Evolutionary conservation across 2,888 invertebrate species (phyloP).

Genomic region (Dorcus parallelipipedus): DNA sequence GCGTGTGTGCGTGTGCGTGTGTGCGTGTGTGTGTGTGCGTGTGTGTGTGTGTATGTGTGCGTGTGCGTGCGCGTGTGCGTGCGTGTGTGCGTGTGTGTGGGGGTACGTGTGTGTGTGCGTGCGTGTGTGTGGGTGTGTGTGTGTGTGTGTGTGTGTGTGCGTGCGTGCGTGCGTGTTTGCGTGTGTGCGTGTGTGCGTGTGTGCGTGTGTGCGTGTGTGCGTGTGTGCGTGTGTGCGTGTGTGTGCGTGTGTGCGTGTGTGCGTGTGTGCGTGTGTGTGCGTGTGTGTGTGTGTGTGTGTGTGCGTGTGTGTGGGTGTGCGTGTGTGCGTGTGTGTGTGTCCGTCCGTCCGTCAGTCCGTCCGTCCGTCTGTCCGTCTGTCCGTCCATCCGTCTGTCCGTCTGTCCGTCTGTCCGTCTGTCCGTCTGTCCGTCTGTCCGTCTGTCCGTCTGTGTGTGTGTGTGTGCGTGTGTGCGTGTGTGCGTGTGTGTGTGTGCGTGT

Average conservation of each 20-base stretch:
- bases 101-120: not conserved
- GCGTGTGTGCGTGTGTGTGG: not conserved
- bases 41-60: not conserved
- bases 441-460: no score
- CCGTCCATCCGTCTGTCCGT: no score
- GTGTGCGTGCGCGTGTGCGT: constrained; percentile 1
- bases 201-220: not conserved
- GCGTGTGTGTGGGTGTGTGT: constrained; percentile 1
- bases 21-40: constrained; percentile 4
- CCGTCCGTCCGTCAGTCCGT: not conserved
- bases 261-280: constrained; percentile 3
- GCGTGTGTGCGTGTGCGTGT: constrained; percentile 2
- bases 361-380: no score
- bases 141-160: constrained; percentile 3
- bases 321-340: constrained; percentile 1
- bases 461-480: constrained; percentile 2
- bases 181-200: not conserved
- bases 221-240: constrained; percentile 3
- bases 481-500: constrained; percentile 4
- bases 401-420: constrained; percentile 1
- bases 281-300: constrained; percentile 5
- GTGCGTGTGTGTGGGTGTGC: constrained; percentile 2
- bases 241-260: constrained; percentile 1
- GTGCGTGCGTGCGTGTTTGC: not conserved
- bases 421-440: not conserved